Percentiles rank a stretch among this genome's conserved stretches.
Conservation (phyloP, 2,797 vertebrate species). For the Notolabrus celidotus region DNA sequence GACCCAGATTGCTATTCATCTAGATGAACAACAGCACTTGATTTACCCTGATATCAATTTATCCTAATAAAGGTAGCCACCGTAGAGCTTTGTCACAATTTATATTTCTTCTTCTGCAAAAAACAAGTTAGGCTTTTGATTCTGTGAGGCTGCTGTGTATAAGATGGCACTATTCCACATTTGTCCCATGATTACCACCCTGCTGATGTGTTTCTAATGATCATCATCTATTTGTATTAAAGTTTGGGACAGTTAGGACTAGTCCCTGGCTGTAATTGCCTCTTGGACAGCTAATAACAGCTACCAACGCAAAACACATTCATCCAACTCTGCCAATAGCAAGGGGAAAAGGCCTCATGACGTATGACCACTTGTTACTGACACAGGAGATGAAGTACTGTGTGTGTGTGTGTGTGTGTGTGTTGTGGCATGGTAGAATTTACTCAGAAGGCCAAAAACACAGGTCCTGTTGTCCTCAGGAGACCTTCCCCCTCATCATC, state of each 20-base stretch:
- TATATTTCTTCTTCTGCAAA: background rate
- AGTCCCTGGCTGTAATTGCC: constrained; percentile 44
- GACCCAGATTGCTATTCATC: constrained; percentile 31
- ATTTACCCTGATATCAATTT: constrained; percentile 27
- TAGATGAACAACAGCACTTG: constrained; percentile 17
- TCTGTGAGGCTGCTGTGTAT: constrained; percentile 2
- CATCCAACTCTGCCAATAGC: constrained; percentile 35
- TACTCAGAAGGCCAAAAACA: constrained; percentile 25
- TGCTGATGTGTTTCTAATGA: constrained; percentile 49
- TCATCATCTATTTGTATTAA: constrained; percentile 66
- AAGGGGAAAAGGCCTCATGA: constrained; percentile 27
- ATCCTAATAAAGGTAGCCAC: constrained; percentile 39
- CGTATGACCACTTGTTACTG: constrained; percentile 39
- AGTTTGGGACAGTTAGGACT: constrained; percentile 45
- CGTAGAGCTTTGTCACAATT: constrained; percentile 15
- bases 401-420: constrained; percentile 15
- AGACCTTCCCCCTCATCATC: constrained; percentile 44
- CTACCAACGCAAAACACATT: constrained; percentile 52
- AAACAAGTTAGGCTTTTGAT: background rate
- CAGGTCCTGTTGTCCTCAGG: constrained; percentile 41
- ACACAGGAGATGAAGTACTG: constrained; percentile 45
- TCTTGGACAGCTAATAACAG: constrained; percentile 33
- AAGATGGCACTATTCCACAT: constrained; percentile 33
- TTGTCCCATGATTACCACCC: constrained; percentile 36
- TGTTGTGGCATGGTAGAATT: constrained; percentile 1